Evolutionary conservation across 2,888 invertebrate species (phyloP).

Genomic region (Phymatocera aterrima): DNA sequence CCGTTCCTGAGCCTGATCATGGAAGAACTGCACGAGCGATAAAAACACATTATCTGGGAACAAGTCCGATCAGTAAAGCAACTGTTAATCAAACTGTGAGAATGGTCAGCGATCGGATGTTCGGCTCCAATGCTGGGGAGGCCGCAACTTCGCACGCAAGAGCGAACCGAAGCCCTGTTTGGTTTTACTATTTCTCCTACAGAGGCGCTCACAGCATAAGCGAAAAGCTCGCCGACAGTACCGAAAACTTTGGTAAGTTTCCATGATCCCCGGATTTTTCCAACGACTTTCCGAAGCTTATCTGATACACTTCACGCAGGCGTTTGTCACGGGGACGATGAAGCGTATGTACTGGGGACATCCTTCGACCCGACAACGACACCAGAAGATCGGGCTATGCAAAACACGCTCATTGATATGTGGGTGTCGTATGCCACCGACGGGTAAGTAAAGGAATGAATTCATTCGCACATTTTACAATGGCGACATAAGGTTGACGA

Average conservation of each 20-base stretch:
- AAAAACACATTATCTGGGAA: slow-evolving; percentile 77
- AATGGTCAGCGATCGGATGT: slow-evolving; percentile 82
- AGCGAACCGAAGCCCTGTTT: slow-evolving; percentile 79
- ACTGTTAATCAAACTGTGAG: slow-evolving; percentile 67
- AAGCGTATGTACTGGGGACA: slow-evolving; percentile 76
- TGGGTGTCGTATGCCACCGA: slow-evolving; percentile 77
- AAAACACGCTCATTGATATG: slow-evolving; percentile 76
- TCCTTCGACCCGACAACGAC: slow-evolving; percentile 68
- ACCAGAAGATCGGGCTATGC: slow-evolving; percentile 77
- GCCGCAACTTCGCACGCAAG: slow-evolving; percentile 79
- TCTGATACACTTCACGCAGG: slow-evolving; percentile 76
- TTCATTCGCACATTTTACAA: neutral
- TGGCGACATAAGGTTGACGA: neutral
- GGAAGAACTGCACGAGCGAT: slow-evolving; percentile 78
- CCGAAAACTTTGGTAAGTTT: slow-evolving; percentile 78
- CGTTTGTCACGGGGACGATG: slow-evolving; percentile 81
- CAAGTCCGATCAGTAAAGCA: slow-evolving; percentile 74
- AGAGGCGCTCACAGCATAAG: slow-evolving; percentile 79
- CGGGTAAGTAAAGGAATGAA: slow-evolving; percentile 74
- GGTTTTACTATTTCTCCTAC: slow-evolving; percentile 81
- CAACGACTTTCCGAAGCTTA: neutral
- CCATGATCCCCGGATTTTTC: too few species aligned
- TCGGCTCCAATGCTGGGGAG: slow-evolving; percentile 78
- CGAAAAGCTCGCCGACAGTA: slow-evolving; percentile 75
- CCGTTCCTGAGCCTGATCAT: slow-evolving; percentile 79